Base-by-base conservation (phyloP, 2,113 vertebrate genomes). In the Probosciger aterrimus region DNA sequence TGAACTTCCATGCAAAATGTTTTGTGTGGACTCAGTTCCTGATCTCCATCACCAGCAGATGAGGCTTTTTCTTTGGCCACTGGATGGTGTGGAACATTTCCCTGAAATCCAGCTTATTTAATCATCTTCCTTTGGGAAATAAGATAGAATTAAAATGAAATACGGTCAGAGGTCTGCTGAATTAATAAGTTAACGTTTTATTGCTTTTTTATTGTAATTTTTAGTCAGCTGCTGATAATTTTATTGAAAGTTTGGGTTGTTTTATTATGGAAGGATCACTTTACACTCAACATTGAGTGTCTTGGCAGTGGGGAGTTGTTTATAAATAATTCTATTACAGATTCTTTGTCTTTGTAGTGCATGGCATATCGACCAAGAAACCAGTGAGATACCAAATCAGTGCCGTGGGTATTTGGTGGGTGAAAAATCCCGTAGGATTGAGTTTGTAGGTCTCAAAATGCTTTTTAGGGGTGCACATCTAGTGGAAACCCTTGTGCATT, bases 231-330 rank as follows among this genome's bases (percentile, higher is more conserved):
- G 88, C 67, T 93, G 74, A 13, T 95, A 64, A 82, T 95, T 90
- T 94, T 88, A 27, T 90, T 88, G 75, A 47, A 55, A 33, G 18
- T 5, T 44, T 39, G 20, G 49, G 22, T 6, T 41, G 50, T 76
- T 77, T 84, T 90, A 23, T 91, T 93, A 23, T 52, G 49, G 44
- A 75, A 69, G 35, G 75, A 94, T 94, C 82, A 55, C 47, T 91
- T 90, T 65, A 76, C 67, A 28, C 63, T 90, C 92, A 39, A 37
- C 39, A 8, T 76, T 1, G 24, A 92, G 67, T 73, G 85, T 86
- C 79, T 97, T 96, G 90, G 95, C 92, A 94, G 79, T 57, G 28
- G 7, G 31, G 49, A 69, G 14, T 82, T 88, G 63, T 95, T 94
- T 94, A 86, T 95, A 94, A 96, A 84, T 94, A 89, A 71, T 90